These are phyloP conservation scores for Pampusana beccarii DNA, from an alignment of 2,113 vertebrate species.

Conservation along the genomic window DNA sequence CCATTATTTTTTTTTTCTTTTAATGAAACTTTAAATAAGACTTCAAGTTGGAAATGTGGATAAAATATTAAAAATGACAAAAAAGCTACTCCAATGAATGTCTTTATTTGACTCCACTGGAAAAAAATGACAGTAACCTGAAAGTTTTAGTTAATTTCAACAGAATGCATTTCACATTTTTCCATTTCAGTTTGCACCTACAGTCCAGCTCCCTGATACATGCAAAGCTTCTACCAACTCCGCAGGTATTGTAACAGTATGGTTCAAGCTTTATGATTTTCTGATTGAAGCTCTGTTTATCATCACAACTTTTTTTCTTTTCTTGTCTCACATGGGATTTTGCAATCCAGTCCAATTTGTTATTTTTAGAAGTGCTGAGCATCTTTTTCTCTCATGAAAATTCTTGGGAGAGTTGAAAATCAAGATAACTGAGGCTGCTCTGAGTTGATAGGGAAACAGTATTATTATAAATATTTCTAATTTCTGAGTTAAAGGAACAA, in stretches of 20 bases:
- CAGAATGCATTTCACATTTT: background rate
- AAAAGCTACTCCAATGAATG: background rate
- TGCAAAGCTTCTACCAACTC: background rate
- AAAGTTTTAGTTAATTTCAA: background rate
- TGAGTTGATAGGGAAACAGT: background rate
- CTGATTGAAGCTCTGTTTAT: background rate
- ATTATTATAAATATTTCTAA: background rate
- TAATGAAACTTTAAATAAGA: background rate
- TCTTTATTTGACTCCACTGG: background rate
- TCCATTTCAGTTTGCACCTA: background rate
- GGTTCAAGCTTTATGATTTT: background rate
- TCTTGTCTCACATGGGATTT: background rate
- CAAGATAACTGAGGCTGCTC: background rate
- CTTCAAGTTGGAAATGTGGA: background rate
- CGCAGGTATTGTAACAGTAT: background rate
- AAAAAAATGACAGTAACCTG: background rate
- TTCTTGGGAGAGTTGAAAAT: background rate
- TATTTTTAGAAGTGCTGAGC: background rate
- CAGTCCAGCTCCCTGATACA: background rate
- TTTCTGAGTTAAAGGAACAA: background rate
- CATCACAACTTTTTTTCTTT: background rate
- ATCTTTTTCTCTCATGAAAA: background rate
- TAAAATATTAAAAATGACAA: background rate
- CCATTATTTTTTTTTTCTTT: background rate
- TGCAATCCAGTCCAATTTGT: background rate